Evolutionary conservation across 2,888 invertebrate species (phyloP).

Genomic region (Brenthis hecate): DNA sequence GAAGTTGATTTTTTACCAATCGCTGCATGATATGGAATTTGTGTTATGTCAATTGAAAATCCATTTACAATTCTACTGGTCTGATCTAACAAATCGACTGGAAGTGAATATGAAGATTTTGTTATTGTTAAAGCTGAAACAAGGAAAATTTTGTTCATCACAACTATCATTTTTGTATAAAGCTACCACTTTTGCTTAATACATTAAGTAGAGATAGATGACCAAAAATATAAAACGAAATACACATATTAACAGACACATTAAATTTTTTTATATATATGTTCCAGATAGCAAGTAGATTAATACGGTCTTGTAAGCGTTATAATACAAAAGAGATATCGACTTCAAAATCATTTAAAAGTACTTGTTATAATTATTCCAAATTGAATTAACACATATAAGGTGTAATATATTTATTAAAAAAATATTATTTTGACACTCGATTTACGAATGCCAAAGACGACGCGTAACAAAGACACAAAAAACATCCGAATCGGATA

Average conservation of each 20-base stretch:
- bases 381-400: not conserved
- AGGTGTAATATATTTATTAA: not conserved
- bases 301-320: too few relatives aligned
- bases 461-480: too few relatives aligned
- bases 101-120: slow-evolving; percentile 15
- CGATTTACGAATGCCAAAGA: too few relatives aligned
- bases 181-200: too few relatives aligned
- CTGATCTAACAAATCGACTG: slow-evolving; percentile 32
- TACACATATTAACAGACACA: too few relatives aligned
- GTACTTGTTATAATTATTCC: not conserved
- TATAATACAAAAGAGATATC: too few relatives aligned
- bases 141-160: not conserved
- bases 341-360: not conserved
- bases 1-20: slow-evolving; percentile 50
- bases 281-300: too few relatives aligned
- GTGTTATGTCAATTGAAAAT: slow-evolving; percentile 62
- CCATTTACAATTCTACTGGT: slow-evolving; percentile 72
- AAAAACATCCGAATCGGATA: too few relatives aligned
- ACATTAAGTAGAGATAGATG: too few relatives aligned
- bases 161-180: not conserved
- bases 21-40: slow-evolving; percentile 71
- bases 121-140: slow-evolving; percentile 1
- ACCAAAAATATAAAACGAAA: too few relatives aligned
- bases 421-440: not conserved
- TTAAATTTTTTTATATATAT: too few relatives aligned